These are phyloP conservation scores for Casuarius casuarius DNA, from an alignment of 2,113 vertebrate species.

Conservation along the genomic window DNA sequence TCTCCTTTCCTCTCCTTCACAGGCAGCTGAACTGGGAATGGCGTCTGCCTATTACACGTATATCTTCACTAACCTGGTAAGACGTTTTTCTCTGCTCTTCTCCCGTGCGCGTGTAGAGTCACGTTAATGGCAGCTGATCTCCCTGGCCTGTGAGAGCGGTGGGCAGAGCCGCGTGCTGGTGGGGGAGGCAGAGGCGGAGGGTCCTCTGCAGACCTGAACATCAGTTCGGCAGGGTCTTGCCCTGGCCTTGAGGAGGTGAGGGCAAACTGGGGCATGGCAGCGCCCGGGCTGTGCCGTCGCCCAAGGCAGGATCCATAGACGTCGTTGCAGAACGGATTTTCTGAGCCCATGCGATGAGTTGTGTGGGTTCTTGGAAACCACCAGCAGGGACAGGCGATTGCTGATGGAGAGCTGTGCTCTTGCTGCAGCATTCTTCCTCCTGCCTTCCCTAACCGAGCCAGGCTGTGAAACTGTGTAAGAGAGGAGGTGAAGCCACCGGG, in stretches of 20 bases:
- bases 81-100: conserved; percentile 46
- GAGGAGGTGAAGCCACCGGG: not conserved
- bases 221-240: not conserved
- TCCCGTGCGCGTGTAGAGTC: not conserved
- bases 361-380: not conserved
- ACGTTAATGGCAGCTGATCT: conserved; percentile 7
- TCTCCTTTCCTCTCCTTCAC: conserved; percentile 67
- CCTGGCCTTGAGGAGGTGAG: not conserved
- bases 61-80: conserved; percentile 99
- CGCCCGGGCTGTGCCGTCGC: fast-evolving
- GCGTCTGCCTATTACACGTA: conserved; percentile 97
- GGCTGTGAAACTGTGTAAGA: not conserved
- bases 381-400: not conserved
- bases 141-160: fast-evolving
- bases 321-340: fast-evolving
- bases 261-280: fast-evolving
- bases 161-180: not conserved
- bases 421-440: not conserved
- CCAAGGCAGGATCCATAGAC: not conserved
- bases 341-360: fast-evolving
- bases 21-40: conserved; percentile 98
- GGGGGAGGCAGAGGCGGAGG: not conserved
- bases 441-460: not conserved
- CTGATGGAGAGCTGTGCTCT: not conserved
- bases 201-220: not conserved